Base-by-base conservation (phyloP, 2,797 vertebrate genomes). In the Poeciliopsis paucimaculata region DNA sequence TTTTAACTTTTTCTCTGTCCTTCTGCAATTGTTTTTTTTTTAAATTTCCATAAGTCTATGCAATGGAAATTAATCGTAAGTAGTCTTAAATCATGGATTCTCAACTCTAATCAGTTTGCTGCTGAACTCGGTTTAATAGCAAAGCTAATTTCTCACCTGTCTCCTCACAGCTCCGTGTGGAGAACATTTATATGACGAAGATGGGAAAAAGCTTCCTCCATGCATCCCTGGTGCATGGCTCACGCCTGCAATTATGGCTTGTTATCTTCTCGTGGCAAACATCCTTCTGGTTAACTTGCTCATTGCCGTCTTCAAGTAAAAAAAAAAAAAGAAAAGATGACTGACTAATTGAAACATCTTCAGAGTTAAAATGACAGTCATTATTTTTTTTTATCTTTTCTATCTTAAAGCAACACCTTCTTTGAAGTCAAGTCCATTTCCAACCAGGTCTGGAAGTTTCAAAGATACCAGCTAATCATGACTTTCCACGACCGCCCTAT, bases 31-130 rank as follows among this genome's bases (percentile, higher is more conserved):
- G 90, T 62, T 86, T 81, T 77, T 89, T 81, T 83, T 83, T 77
- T 34, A n/a, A n/a, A 90, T 79, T 77, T 75, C 73, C 84, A 79
- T 71, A 92, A 99, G 98, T 99, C 93, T 99, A 99, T 90, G 98
- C 99, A 83, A 99, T 99, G 99, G 98, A 99, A 96, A 99, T 99
- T 86, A 99, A 99, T 89, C 99, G 98, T 99, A 96, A 99, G 98
- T 98, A 89, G 23, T 66, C 73, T 55, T 0, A 76, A 66, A 18
- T 55, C 11, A 64, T 84, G 7, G 77, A 85, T 75, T 47, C 43
- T 34, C 31, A 45, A 41, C 66, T 81, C n/a, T 72, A 75, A 79
- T 78, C 3, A n/a, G 10, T 76, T 39, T 51, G 1, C 36, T 45
- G 1, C 13, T 2, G 68, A 36, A n/a, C 39, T 78, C 2, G 78